These are phyloP conservation scores for Sebastes trivittatus DNA, from an alignment of 2,797 vertebrate species.

Conservation along the genomic window DNA sequence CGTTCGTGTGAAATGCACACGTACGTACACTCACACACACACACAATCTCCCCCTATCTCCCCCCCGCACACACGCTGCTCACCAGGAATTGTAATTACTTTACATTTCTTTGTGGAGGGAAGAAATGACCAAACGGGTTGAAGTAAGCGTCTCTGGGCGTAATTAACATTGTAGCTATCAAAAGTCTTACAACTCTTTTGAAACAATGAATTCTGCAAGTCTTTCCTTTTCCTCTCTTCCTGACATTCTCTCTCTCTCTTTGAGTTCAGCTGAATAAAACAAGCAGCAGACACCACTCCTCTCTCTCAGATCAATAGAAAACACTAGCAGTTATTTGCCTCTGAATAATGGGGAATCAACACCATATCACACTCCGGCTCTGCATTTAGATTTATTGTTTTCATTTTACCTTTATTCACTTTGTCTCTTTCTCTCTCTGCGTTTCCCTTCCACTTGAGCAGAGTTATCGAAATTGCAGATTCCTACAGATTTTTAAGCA, in stretches of 20 bases:
- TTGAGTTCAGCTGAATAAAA: conserved; percentile 13
- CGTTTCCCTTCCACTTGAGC: background rate
- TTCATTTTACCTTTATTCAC: conserved; percentile 41
- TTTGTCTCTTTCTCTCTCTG: background rate
- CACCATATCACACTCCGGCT: background rate
- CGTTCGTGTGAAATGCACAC: conserved; percentile 30
- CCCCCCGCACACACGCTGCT: conserved; percentile 34
- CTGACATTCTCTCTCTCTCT: background rate
- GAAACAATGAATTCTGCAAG: conserved; percentile 29
- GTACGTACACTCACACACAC: background rate
- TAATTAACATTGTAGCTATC: conserved; percentile 67
- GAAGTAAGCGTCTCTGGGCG: conserved; percentile 50
- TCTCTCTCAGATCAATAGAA: conserved; percentile 34
- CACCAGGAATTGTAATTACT: conserved; percentile 67
- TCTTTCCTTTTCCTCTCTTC: background rate
- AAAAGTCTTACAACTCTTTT: conserved; percentile 40
- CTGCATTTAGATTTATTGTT: conserved; percentile 41
- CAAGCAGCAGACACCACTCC: conserved; percentile 7
- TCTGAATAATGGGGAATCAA: conserved; percentile 14
- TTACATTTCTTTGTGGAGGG: conserved; percentile 62
- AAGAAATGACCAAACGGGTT: conserved; percentile 61
- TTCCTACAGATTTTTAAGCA: background rate
- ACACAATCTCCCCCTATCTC: conserved; percentile 11
- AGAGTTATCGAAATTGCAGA: background rate
- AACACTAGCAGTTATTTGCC: conserved; percentile 31